phyloP scores from a whole-genome alignment of 2,113 vertebrate genomes.

The Kryptolebias marmoratus region DNA sequence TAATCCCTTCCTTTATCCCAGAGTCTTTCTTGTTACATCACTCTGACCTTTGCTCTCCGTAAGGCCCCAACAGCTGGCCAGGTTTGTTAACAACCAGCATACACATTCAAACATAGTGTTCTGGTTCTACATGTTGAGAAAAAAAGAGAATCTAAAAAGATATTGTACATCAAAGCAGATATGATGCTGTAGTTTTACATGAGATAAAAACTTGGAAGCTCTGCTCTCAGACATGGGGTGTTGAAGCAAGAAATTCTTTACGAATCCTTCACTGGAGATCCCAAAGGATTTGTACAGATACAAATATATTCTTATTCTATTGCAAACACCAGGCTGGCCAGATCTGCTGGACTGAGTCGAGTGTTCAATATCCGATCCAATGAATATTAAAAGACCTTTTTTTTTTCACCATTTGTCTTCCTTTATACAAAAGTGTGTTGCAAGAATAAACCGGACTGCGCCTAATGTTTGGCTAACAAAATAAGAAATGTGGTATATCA shows the following conservation, averaged over 20 bases:
- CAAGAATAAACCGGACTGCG: too few relatives aligned
- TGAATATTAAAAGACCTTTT: neutral
- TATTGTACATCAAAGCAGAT: neutral
- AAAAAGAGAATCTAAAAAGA: neutral
- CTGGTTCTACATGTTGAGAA: slow-evolving; percentile 9
- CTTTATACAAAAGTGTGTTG: neutral
- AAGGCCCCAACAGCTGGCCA: slow-evolving; percentile 68
- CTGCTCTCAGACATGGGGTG: neutral
- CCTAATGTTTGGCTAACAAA: too few relatives aligned
- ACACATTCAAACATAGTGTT: slow-evolving; percentile 5
- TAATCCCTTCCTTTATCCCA: slow-evolving; percentile 72
- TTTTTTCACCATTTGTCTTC: neutral
- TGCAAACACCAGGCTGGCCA: neutral
- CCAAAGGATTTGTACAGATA: too few relatives aligned
- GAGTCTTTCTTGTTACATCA: slow-evolving; percentile 70
- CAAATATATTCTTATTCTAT: neutral
- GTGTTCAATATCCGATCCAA: slow-evolving; percentile 4
- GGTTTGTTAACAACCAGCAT: slow-evolving; percentile 44
- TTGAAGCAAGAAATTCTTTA: neutral
- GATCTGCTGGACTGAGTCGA: neutral
- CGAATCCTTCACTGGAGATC: slow-evolving; percentile 1
- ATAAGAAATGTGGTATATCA: too few relatives aligned
- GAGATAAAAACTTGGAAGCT: neutral
- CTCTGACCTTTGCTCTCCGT: slow-evolving; percentile 61
- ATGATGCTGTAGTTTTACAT: neutral